Base-by-base conservation (phyloP, 2,113 vertebrate genomes). In the Nyctibius bracteatus region DNA sequence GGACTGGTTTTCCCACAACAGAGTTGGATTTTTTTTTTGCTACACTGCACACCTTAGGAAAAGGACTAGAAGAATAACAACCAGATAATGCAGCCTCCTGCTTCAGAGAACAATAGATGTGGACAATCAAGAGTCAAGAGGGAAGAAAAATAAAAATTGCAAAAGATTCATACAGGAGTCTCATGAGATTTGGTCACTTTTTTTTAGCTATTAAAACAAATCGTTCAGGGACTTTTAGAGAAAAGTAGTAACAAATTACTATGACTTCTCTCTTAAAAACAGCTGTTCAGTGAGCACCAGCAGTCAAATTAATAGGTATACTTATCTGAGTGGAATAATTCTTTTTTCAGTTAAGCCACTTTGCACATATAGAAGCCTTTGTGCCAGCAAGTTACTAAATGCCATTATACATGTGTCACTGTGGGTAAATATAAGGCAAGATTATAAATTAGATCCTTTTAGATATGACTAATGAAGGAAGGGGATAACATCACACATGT, bases 111-210 rank as follows among this genome's bases (percentile, higher is more conserved):
- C 27, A 81, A 73, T 52, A 77, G 44, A 73, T 30, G 55, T 51
- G 49, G 78, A 94, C 44, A 82, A 49, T 41, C 31, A 59, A 88
- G 35, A 90, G 66, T n/a, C 39, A 55, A 95, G 17, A 74, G 21
- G 44, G 59, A 88, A 57, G 7, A 85, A 18, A 77, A 91, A 85
- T 70, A 63, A 80, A 94, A 80, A 79, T 20, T 68, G 78, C 52
- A 54, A 9, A 70, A 91, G 33, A 67, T 77, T 72, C 19, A 59
- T 57, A 79, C 19, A 66, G 28, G 43, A 86, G 27, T 90, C 82
- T 86, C 78, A 59, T 63, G 71, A 88, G 84, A 94, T 94, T 79
- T 67, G 78, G 86, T 65, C 83, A 89, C 59, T 85, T 86, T 47
- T 47, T 52, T 86, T 28, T 6, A 96, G 72, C 19, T 86, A 70